These are phyloP conservation scores for Chionodraco myersi DNA, from an alignment of 2,113 vertebrate species.

Conservation along the genomic window DNA sequence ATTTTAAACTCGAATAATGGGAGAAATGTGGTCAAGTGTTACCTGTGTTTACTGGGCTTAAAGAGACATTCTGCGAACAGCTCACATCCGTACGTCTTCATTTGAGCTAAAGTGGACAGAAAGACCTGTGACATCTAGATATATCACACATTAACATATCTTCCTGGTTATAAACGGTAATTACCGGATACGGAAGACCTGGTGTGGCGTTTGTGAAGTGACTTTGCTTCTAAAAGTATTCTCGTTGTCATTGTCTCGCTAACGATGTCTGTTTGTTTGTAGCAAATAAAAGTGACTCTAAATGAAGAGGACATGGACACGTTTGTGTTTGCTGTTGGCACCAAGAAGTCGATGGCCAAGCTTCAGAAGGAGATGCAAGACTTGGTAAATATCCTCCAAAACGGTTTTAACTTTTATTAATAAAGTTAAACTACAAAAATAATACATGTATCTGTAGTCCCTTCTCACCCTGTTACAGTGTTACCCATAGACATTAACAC, in stretches of 20 bases:
- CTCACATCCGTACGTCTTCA: too few species aligned
- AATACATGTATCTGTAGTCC: neutral
- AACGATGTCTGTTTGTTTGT: neutral
- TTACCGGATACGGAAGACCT: too few species aligned
- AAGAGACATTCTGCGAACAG: too few species aligned
- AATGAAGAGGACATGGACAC: conserved; percentile 99
- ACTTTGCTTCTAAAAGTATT: neutral
- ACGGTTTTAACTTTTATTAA: too few species aligned
- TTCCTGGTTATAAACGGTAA: too few species aligned
- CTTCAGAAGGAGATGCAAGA: conserved; percentile 99
- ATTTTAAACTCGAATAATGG: too few species aligned
- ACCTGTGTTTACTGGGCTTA: too few species aligned
- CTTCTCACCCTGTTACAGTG: neutral
- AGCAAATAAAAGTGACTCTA: conserved; percentile 99
- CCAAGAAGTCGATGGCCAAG: conserved; percentile 92
- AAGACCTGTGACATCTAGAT: too few species aligned
- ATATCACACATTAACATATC: too few species aligned
- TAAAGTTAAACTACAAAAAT: neutral
- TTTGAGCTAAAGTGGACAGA: too few species aligned
- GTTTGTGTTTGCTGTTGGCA: conserved; percentile 96
- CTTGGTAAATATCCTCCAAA: conserved; percentile 80
- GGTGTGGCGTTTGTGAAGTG: neutral
- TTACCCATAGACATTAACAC: neutral
- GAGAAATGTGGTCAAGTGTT: too few species aligned
- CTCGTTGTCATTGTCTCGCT: neutral